phyloP scores from a whole-genome alignment of 64 coral and sea anemone genomes.

The Pocillopora verrucosa region DNA sequence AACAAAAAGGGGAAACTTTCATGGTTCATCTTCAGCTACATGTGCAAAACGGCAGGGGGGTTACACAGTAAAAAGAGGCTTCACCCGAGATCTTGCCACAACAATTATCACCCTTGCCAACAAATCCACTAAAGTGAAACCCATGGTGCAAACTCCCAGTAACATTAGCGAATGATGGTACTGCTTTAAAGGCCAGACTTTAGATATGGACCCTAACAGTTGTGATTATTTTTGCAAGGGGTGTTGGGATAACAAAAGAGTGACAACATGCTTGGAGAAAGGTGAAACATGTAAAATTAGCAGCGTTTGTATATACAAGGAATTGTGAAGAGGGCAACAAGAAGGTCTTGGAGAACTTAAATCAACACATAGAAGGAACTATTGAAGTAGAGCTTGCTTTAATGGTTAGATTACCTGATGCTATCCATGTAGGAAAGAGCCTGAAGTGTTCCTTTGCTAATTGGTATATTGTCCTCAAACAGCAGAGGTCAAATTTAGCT shows the following conservation, averaged over 20 bases:
- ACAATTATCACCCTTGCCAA: constrained; percentile 6
- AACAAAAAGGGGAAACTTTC: constrained; percentile 18
- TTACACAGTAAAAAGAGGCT: constrained; percentile 36
- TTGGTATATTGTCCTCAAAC: constrained; percentile 58
- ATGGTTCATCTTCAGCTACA: constrained; percentile 50
- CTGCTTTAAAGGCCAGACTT: constrained; percentile 29
- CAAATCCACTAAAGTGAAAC: neutral
- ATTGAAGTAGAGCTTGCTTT: too few species aligned
- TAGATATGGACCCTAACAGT: neutral
- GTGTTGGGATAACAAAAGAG: neutral
- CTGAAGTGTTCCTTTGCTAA: constrained; percentile 70
- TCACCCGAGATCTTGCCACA: constrained; percentile 11
- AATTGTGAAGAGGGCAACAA: neutral
- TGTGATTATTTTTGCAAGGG: neutral
- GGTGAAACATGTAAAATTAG: neutral
- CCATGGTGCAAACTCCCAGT: neutral
- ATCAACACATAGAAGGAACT: too few species aligned
- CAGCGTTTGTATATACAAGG: neutral
- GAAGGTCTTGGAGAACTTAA: neutral
- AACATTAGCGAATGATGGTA: constrained; percentile 39
- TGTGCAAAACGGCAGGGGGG: constrained; percentile 36
- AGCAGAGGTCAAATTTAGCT: constrained; percentile 15
- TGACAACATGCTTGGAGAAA: neutral
- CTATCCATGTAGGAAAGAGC: constrained; percentile 74
- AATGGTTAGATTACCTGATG: constrained; percentile 23